Base-by-base conservation (phyloP, 2,888 invertebrate species). In the Erebia palarica region DNA sequence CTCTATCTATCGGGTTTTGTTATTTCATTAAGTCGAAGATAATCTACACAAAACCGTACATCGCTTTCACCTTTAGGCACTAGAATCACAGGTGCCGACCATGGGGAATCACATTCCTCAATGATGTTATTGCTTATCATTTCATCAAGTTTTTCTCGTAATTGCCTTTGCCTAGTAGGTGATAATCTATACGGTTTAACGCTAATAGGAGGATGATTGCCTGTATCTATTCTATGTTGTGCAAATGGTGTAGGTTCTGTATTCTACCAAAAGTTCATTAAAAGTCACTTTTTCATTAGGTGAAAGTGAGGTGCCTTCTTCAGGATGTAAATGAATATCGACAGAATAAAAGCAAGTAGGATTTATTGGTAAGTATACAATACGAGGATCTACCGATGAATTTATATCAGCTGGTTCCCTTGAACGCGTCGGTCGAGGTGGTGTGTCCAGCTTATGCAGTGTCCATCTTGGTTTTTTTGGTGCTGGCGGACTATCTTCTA, bases 181-280 rank as follows among this genome's bases (percentile, higher is more conserved):
- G 79, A 77, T 57, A 84, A 71, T 42, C 81, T 74, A 71, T 82
- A 84, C 0, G 82, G 82, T 3, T 82, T 81, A 9, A 77, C 74
- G 1, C 82, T 74, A 60, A 84, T 78, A 7, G 84, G 82, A 0
- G 73, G 70, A 64, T 80, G 75, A 65, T 79, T 71, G 2, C 76
- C 78, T 9, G 81, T 81, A 53, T 82, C 76, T 8, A 82, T 83
- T 8, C 49, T 53, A 59, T 82, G 82, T 70, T 78, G 65, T 9
- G 73, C 72, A 57, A 68, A 72, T 7, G 13, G 14, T 14, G 51
- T n/a, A n/a, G 51, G 51, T 8, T 51, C 14, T 5, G 7, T 14
- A 8, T n/a, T 51, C 16, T n/a, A n/a, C 5, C n/a, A 51, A 51
- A n/a, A 51, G n/a, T 14, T n/a, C n/a, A 21, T 55, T 21, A 11